A percentile compares a stretch with the other conserved stretches of the same genome.
These are phyloP conservation scores for Lamprologus ornatipinnis DNA, from an alignment of 2,113 vertebrate genomes.

Conservation along the genomic window DNA sequence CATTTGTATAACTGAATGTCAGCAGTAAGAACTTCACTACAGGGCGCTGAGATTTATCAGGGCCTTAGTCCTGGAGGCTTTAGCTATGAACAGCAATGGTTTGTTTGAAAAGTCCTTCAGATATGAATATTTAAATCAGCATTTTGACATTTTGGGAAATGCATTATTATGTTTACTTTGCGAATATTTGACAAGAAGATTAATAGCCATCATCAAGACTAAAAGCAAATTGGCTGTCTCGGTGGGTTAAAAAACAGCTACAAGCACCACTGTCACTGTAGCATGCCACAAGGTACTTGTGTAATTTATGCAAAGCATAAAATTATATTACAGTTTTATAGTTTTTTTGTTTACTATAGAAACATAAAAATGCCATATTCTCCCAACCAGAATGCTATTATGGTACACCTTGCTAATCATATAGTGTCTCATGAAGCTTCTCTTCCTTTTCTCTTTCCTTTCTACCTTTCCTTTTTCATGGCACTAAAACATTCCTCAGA, in stretches of 20 bases:
- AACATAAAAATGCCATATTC: not conserved
- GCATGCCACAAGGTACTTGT: not conserved
- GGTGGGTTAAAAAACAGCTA: not conserved
- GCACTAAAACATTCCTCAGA: not conserved
- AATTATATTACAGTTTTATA: not conserved
- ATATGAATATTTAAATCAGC: not conserved
- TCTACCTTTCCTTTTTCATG: not conserved
- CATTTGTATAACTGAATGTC: not conserved
- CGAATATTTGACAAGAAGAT: not conserved
- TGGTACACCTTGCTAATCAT: not conserved
- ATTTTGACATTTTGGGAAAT: not conserved
- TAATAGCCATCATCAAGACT: not conserved
- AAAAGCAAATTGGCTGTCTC: not conserved
- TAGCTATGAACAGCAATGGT: not conserved
- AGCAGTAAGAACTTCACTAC: not conserved
- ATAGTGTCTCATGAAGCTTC: not conserved
- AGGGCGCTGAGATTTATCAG: not conserved
- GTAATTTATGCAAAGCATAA: not conserved
- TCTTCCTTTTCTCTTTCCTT: not conserved
- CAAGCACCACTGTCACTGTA: not conserved
- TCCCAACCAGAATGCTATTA: not conserved
- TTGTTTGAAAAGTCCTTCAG: not conserved
- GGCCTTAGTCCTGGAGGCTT: not conserved
- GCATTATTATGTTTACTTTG: not conserved
- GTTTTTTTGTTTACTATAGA: not conserved